phyloP scores from a whole-genome alignment of 2,888 invertebrate species.

The Pammene fasciana region DNA sequence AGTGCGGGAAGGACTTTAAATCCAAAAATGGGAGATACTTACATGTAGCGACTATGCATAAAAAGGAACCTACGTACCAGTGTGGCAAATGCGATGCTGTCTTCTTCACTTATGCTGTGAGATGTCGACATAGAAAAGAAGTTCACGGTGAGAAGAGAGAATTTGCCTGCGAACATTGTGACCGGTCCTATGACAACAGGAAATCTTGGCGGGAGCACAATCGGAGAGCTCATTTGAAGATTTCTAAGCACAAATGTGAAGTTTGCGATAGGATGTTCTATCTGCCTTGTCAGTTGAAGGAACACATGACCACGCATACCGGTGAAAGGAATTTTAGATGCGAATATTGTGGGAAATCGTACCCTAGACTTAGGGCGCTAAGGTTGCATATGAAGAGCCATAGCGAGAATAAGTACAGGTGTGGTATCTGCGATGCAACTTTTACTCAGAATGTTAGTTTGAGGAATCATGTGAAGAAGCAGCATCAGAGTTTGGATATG shows the following conservation, averaged over 20 bases:
- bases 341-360: conserved; percentile 76
- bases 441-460: conserved; percentile 77
- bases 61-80: conserved; percentile 52
- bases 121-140: conserved; percentile 54
- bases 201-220: conserved; percentile 58
- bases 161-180: conserved; percentile 58
- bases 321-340: conserved; percentile 78
- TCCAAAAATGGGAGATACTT: conserved; percentile 52
- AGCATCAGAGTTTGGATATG: conserved; percentile 56
- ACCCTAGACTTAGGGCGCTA: conserved; percentile 71
- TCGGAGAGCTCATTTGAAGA: conserved; percentile 54
- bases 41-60: conserved; percentile 53
- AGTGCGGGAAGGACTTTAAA: conserved; percentile 59
- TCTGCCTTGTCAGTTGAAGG: conserved; percentile 61
- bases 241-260: conserved; percentile 65
- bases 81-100: conserved; percentile 56
- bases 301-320: conserved; percentile 79
- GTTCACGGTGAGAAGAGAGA: conserved; percentile 55
- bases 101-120: conserved; percentile 50
- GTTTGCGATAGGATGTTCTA: conserved; percentile 70
- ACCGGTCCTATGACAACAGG: conserved; percentile 57
- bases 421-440: conserved; percentile 68
- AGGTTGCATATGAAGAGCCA: conserved; percentile 79
- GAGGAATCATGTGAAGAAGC: conserved; percentile 75
- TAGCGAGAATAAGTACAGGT: conserved; percentile 76